A percentile compares a stretch with the other conserved stretches of the same genome.
These are phyloP conservation scores for Mylabris sibirica DNA, from an alignment of 2,888 invertebrate genomes.

Conservation along the genomic window DNA sequence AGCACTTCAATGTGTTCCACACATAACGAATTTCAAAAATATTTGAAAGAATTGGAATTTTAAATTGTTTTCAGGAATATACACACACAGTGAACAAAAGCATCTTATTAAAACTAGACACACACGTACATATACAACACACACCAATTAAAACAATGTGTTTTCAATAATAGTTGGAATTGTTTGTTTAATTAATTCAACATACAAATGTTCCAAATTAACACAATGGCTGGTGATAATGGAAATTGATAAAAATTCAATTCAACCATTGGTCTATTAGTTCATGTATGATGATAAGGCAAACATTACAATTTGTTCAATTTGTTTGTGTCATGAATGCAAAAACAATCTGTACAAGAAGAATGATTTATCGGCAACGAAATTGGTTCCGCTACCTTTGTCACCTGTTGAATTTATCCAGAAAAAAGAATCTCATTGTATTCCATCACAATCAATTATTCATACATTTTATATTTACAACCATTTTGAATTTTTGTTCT, in stretches of 20 bases:
- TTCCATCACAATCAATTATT: conserved; percentile 28
- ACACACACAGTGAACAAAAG: conserved; percentile 19
- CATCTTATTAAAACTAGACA: conserved; percentile 32
- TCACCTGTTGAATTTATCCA: conserved; percentile 36
- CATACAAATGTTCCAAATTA: neutral
- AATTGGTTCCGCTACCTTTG: conserved; percentile 36
- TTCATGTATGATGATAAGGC: neutral
- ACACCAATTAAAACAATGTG: conserved; percentile 20
- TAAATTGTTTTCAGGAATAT: conserved; percentile 33
- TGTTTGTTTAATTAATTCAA: conserved; percentile 30
- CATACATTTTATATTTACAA: conserved; percentile 23
- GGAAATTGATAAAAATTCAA: neutral
- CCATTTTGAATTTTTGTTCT: conserved; percentile 24
- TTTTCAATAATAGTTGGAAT: conserved; percentile 18
- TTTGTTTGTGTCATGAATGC: neutral
- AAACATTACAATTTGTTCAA: neutral
- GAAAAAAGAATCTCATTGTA: conserved; percentile 34
- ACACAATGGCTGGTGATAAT: neutral
- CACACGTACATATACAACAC: neutral
- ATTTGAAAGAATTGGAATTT: conserved; percentile 40
- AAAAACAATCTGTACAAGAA: neutral
- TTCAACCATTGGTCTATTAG: neutral
- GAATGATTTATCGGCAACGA: conserved; percentile 31
- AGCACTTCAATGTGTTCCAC: conserved; percentile 49
- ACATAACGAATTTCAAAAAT: conserved; percentile 41